phyloP scores from a whole-genome alignment of 2,797 vertebrate genomes.

The Peromyscus nudipes region DNA sequence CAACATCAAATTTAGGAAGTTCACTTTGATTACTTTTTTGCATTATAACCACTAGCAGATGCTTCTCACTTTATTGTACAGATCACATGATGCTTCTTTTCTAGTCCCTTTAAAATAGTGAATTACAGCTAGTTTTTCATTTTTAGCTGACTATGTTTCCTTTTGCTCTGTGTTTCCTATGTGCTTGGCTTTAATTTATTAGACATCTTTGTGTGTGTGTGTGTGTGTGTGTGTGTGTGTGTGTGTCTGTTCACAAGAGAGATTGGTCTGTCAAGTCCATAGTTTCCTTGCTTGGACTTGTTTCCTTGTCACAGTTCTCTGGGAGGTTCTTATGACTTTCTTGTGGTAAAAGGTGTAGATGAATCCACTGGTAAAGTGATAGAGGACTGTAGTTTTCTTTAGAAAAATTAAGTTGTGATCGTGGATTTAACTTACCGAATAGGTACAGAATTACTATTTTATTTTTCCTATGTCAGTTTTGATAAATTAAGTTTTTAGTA shows the following conservation, averaged over 20 bases:
- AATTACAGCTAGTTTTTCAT: not conserved
- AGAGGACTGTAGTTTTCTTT: not conserved
- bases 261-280: not conserved
- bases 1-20: not conserved
- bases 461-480: constrained; percentile 40
- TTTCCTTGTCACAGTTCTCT: constrained; percentile 8
- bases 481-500: not conserved
- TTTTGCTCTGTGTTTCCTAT: not conserved
- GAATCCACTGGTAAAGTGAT: not conserved
- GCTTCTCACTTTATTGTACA: not conserved
- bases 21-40: not conserved
- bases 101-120: not conserved
- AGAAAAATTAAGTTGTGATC: constrained; percentile 5
- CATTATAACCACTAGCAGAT: not conserved
- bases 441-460: not conserved
- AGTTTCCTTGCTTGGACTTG: not conserved
- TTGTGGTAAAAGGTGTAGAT: not conserved
- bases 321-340: constrained; percentile 9
- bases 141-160: not conserved
- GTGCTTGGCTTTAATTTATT: constrained; percentile 4
- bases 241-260: not conserved
- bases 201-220: not conserved
- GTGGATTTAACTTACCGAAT: not conserved
- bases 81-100: not conserved
- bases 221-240: not conserved